These are phyloP conservation scores for Artibeus jamaicensis DNA, from an alignment of 2,797 vertebrate genomes.

Conservation along the genomic window DNA sequence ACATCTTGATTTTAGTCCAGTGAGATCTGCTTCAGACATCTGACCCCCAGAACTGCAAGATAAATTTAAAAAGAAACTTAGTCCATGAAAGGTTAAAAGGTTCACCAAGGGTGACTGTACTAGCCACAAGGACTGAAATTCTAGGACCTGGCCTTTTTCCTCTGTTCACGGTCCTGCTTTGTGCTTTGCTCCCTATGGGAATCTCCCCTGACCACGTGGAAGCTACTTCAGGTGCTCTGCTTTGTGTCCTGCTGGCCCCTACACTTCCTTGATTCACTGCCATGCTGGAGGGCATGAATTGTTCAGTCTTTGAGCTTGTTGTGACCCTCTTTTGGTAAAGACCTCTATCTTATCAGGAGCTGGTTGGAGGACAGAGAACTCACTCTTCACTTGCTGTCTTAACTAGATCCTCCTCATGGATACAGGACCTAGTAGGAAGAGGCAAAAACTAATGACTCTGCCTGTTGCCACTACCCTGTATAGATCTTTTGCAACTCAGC, in stretches of 20 bases:
- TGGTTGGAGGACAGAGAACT: background rate
- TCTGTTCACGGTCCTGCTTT: background rate
- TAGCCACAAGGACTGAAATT: no score
- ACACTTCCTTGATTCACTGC: background rate
- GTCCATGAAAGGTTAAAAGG: no score
- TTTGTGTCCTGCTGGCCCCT: background rate
- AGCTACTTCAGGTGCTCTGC: background rate
- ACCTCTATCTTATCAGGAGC: background rate
- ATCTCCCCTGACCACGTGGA: background rate
- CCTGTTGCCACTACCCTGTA: background rate
- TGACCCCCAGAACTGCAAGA: no score
- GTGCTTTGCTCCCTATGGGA: background rate
- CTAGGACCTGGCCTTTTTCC: no score
- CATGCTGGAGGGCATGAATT: background rate
- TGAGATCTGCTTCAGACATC: no score
- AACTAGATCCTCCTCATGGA: background rate
- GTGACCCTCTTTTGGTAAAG: background rate
- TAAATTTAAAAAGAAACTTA: no score
- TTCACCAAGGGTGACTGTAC: no score
- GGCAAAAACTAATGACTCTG: background rate
- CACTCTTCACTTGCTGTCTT: no score
- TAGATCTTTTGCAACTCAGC: background rate
- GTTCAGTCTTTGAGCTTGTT: background rate
- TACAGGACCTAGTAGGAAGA: background rate
- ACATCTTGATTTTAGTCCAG: no score